phyloP scores from a whole-genome alignment of 2,113 vertebrate species.

The Prionailurus viverrinus region DNA sequence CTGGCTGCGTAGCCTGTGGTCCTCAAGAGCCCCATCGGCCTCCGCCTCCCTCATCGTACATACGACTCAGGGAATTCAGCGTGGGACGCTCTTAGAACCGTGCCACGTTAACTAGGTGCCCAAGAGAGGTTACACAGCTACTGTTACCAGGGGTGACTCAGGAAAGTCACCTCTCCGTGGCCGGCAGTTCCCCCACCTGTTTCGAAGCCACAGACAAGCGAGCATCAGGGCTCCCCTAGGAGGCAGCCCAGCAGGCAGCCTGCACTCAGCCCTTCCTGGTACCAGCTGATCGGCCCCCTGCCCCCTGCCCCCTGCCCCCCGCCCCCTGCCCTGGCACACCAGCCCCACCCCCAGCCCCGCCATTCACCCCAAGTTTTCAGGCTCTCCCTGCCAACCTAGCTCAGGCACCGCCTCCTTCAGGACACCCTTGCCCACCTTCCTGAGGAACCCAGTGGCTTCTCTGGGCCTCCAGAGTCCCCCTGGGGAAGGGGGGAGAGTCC shows the following conservation, averaged over 20 bases:
- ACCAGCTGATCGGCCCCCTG: not conserved
- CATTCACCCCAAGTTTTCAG: not conserved
- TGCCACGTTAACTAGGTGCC: not conserved
- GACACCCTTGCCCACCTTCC: not conserved
- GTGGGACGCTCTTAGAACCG: fast-evolving
- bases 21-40: not conserved
- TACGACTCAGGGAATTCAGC: too few species aligned
- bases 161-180: not conserved
- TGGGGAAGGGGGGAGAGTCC: not conserved
- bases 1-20: not conserved
- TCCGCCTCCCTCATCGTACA: fast-evolving
- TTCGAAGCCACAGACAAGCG: not conserved
- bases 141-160: not conserved
- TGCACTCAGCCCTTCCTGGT: not conserved
- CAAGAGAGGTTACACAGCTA: fast-evolving
- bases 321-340: fast-evolving
- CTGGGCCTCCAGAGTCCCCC: not conserved
- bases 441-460: not conserved
- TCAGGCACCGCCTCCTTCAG: not conserved
- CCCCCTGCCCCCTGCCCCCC: not conserved
- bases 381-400: not conserved
- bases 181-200: not conserved
- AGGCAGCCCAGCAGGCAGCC: not conserved
- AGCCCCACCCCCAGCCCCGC: not conserved
- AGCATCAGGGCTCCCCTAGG: not conserved